These are phyloP conservation scores for Ridgeia piscesae DNA, from an alignment of 1,140 invertebrate species.

Conservation along the genomic window DNA sequence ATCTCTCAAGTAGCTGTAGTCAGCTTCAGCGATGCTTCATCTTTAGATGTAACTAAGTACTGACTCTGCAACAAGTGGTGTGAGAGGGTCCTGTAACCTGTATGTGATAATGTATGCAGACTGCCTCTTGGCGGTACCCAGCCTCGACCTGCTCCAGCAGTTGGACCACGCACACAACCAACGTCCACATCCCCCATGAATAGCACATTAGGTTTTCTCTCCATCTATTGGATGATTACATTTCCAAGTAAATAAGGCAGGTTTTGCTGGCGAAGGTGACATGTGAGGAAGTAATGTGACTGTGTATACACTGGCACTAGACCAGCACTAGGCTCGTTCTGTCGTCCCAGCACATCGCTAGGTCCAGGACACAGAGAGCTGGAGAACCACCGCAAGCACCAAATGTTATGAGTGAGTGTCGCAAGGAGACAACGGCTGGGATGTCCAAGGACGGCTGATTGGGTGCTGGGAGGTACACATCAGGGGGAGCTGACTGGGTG, in stretches of 20 bases:
- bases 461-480: no score
- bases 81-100: no score
- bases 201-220: background rate
- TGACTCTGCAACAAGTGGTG: no score
- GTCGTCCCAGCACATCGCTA: background rate
- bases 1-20: no score
- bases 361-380: background rate
- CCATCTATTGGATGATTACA: background rate
- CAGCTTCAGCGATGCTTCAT: no score
- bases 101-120: background rate
- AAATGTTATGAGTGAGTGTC: background rate
- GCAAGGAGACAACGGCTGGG: background rate
- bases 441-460: background rate
- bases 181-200: background rate
- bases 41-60: no score
- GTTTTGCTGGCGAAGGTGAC: background rate
- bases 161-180: background rate
- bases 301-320: background rate
- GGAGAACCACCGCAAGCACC: background rate
- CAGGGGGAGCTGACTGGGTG: no score
- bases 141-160: background rate
- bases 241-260: constrained; percentile 2
- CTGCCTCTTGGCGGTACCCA: background rate
- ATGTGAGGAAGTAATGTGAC: background rate
- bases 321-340: background rate